A percentile compares a stretch with the other conserved stretches of the same genome.
Evolutionary conservation across 30 jellyfish, hydroid and myxozoan genomes (phyloP).

Genomic region (Hydractinia echinata): DNA sequence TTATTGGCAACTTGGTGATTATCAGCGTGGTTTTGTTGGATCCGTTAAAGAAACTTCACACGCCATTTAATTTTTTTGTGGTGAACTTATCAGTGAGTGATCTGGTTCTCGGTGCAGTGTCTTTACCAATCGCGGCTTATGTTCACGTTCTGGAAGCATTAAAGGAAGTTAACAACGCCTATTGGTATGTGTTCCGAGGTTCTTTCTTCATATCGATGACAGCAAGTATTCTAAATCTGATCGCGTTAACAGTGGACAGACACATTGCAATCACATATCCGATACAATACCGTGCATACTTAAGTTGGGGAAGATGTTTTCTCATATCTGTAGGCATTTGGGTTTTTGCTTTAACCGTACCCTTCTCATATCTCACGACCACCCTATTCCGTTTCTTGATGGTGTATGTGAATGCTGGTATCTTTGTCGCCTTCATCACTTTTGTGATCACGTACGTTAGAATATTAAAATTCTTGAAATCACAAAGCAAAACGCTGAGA

Average conservation of each 20-base stretch:
- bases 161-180: not conserved
- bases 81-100: slow-evolving; percentile 31
- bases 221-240: slow-evolving; percentile 23
- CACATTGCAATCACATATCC: slow-evolving; percentile 23
- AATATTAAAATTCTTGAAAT: not conserved
- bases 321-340: slow-evolving; percentile 20
- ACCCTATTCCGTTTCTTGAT: not conserved
- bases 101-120: slow-evolving; percentile 11
- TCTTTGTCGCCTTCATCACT: not conserved
- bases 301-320: slow-evolving; percentile 31
- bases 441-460: not conserved
- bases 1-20: slow-evolving; percentile 27
- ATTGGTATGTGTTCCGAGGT: not conserved
- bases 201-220: slow-evolving; percentile 19
- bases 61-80: slow-evolving; percentile 23
- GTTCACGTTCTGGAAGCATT: not conserved
- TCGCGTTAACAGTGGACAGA: slow-evolving; percentile 25
- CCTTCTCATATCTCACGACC: slow-evolving; percentile 6
- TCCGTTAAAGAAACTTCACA: slow-evolving; percentile 32
- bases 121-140: slow-evolving; percentile 12
- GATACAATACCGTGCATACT: slow-evolving; percentile 1
- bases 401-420: not conserved
- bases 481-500: not conserved
- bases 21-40: not conserved
- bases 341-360: slow-evolving; percentile 16